These are phyloP conservation scores for Zaprionus kolodkinae DNA, from an alignment of 1,140 invertebrate species.

Conservation along the genomic window DNA sequence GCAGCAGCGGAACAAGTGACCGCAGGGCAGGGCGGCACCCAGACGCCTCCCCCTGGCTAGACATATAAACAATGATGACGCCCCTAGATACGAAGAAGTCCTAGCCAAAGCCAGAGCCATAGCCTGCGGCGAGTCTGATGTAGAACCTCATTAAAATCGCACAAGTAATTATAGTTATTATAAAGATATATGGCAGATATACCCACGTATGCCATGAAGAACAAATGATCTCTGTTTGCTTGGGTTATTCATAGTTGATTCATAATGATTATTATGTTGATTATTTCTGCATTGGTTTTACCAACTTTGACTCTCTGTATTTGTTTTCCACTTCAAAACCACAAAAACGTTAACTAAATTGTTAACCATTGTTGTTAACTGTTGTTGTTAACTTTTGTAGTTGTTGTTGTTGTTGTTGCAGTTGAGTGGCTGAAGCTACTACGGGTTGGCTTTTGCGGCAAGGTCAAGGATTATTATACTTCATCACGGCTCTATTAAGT, in stretches of 20 bases:
- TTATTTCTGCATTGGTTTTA: neutral
- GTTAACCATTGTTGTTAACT: conserved; percentile 59
- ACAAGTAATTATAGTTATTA: conserved; percentile 33
- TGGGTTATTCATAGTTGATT: neutral
- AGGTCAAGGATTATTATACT: conserved; percentile 82
- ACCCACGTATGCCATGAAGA: neutral
- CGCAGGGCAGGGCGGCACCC: neutral
- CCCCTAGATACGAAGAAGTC: conserved; percentile 31
- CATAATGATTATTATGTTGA: neutral
- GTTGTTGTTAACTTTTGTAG: no score
- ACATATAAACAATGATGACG: conserved; percentile 66
- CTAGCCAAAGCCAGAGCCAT: neutral
- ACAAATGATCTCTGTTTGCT: conserved; percentile 22
- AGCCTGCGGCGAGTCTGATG: neutral
- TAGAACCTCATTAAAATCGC: conserved; percentile 39
- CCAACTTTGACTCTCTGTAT: neutral
- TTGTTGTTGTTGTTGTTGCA: conserved; percentile 45
- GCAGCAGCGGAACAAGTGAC: neutral
- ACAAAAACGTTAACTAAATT: conserved; percentile 23
- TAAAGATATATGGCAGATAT: neutral
- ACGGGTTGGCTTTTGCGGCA: conserved; percentile 69
- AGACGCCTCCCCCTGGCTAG: conserved; percentile 34
- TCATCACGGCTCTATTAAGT: conserved; percentile 79
- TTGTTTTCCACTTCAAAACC: conserved; percentile 19
- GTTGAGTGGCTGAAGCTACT: conserved; percentile 45